phyloP scores from a whole-genome alignment of 2,888 invertebrate genomes.

The Meteorus colon region DNA sequence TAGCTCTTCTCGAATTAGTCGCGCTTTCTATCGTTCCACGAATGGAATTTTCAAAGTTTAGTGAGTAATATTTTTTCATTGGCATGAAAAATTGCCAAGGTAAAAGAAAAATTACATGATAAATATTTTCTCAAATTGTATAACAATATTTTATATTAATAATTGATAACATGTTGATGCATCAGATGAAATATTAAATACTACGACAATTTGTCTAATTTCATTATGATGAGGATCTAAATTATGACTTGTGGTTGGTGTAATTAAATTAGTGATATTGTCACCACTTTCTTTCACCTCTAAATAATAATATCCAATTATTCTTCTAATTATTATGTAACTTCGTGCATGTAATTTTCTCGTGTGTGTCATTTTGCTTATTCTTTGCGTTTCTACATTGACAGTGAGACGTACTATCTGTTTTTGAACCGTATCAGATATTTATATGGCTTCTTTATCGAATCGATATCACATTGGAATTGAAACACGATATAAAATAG shows the following conservation, averaged over 20 bases:
- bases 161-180: no score
- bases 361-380: not conserved
- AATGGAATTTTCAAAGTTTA: constrained; percentile 8
- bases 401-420: not conserved
- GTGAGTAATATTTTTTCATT: not conserved
- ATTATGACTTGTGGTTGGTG: no score
- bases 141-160: no score
- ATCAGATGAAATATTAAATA: no score
- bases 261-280: no score
- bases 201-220: no score
- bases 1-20: constrained; percentile 37
- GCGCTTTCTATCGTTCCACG: constrained; percentile 33
- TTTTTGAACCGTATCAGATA: constrained; percentile 17
- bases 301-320: no score
- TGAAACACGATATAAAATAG: constrained; percentile 22
- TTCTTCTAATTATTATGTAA: no score
- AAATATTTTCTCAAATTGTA: no score
- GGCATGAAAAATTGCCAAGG: not conserved
- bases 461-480: constrained; percentile 25
- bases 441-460: constrained; percentile 33
- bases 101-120: no score
- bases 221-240: no score
- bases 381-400: not conserved
- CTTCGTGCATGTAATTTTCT: not conserved
- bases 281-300: no score